Conservation (phyloP, 1,140 invertebrate genomes). For the Drosophila bipectinata region DNA sequence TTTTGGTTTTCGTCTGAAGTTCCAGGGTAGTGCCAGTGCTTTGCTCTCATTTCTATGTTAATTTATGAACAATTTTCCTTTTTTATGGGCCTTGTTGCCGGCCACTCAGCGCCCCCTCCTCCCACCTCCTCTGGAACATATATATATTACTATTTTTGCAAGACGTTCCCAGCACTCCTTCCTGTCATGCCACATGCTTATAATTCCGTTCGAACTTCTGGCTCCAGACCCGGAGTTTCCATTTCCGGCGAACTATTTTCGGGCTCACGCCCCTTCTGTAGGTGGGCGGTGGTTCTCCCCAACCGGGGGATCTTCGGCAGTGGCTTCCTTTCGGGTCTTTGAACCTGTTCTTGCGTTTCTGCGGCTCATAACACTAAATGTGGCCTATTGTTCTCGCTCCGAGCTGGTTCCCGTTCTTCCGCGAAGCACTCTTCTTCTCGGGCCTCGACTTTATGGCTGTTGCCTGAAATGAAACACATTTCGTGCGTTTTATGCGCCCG, state of each 20-base stretch:
- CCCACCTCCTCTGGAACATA: not conserved
- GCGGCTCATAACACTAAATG: slow-evolving; percentile 71
- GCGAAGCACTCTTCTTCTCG: slow-evolving; percentile 2
- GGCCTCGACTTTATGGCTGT: slow-evolving; percentile 46
- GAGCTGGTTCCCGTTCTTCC: not conserved
- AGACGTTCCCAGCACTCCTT: slow-evolving; percentile 1
- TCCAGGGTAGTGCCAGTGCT: not conserved
- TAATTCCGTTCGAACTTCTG: slow-evolving; percentile 51
- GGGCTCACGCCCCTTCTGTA: slow-evolving; percentile 41
- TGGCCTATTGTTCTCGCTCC: slow-evolving; percentile 26
- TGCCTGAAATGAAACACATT: slow-evolving; percentile 73
- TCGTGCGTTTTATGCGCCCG: slow-evolving; percentile 47
- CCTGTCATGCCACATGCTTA: slow-evolving; percentile 55
- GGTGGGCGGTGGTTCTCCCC: not conserved
- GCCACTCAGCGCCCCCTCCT: slow-evolving; percentile 15
- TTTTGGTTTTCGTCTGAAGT: not conserved
- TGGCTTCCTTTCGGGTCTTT: slow-evolving; percentile 57
- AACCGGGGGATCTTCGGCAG: slow-evolving; percentile 12
- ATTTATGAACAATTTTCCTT: slow-evolving; percentile 50
- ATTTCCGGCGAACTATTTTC: slow-evolving; percentile 75
- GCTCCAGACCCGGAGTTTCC: slow-evolving; percentile 61
- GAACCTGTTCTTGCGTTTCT: slow-evolving; percentile 71
- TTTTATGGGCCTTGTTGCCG: slow-evolving; percentile 31
- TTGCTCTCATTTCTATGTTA: slow-evolving; percentile 48
- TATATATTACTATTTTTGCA: not conserved